phyloP scores from a whole-genome alignment of 2,888 invertebrate species.

The Julus scanicus region DNA sequence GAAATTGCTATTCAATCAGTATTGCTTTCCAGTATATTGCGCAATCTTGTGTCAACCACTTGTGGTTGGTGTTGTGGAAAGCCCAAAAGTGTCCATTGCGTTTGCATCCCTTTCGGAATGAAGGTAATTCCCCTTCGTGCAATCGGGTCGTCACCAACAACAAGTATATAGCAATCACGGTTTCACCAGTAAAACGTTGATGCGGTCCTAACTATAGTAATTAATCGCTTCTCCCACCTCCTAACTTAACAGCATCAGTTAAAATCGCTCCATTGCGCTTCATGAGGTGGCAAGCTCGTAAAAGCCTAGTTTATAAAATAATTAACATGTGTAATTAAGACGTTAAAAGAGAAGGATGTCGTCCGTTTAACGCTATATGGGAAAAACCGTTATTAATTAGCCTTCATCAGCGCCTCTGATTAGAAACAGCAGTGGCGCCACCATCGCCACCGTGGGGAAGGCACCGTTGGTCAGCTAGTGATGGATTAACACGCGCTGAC shows the following conservation, averaged over 20 bases:
- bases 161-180: too few relatives aligned
- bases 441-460: neutral
- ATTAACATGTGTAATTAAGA: conserved; percentile 1
- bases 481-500: neutral
- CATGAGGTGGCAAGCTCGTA: neutral
- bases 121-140: too few relatives aligned
- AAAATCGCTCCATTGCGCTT: neutral
- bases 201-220: neutral
- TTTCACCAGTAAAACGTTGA: too few relatives aligned
- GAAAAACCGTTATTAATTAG: neutral
- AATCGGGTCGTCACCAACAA: too few relatives aligned
- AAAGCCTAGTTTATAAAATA: conserved; percentile 23
- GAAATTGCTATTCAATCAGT: too few relatives aligned
- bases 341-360: neutral
- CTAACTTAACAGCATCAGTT: neutral
- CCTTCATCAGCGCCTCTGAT: neutral
- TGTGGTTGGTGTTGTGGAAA: too few relatives aligned
- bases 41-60: too few relatives aligned
- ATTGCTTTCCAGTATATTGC: too few relatives aligned
- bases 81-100: too few relatives aligned
- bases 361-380: conserved; percentile 4
- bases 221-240: neutral
- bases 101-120: too few relatives aligned
- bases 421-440: neutral
- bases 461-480: neutral